Conservation (phyloP, 1,140 invertebrate species). For the Eumeta japonica region DNA sequence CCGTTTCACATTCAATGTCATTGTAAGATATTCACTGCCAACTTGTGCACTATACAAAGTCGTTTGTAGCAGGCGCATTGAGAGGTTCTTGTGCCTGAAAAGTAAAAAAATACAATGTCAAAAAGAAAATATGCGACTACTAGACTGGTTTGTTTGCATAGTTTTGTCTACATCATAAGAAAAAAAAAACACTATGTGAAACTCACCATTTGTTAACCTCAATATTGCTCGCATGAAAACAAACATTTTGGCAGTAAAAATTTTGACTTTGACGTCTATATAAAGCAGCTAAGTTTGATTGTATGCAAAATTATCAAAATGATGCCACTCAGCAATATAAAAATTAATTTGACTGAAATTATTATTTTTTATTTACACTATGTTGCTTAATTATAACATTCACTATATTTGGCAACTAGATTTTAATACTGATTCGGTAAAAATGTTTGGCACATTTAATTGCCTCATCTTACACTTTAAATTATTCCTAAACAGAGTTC, state of each 20-base stretch:
- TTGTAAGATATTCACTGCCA: slow-evolving; percentile 48
- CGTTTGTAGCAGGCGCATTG: slow-evolving; percentile 69
- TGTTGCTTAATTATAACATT: too few species aligned
- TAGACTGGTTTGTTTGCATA: too few species aligned
- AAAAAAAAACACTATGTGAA: too few species aligned
- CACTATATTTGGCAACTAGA: slow-evolving; percentile 50
- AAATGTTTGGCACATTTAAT: slow-evolving; percentile 53
- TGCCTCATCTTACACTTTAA: slow-evolving; percentile 37
- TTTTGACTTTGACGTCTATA: slow-evolving; percentile 23
- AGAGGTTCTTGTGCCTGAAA: slow-evolving; percentile 72
- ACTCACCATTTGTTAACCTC: slow-evolving; percentile 53
- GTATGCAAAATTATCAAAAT: too few species aligned
- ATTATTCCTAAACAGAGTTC: slow-evolving; percentile 40
- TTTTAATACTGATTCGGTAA: slow-evolving; percentile 59
- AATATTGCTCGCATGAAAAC: slow-evolving; percentile 53
- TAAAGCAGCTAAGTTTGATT: too few species aligned
- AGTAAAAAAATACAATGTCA: slow-evolving; percentile 29
- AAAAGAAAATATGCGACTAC: too few species aligned
- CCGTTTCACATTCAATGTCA: slow-evolving; percentile 51
- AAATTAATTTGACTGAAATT: too few species aligned
- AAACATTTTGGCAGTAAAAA: slow-evolving; percentile 45
- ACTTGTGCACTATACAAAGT: slow-evolving; percentile 62
- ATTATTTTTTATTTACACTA: too few species aligned
- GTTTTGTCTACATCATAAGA: slow-evolving; percentile 12
- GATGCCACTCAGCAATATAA: too few species aligned